Evolutionary conservation across 2,797 vertebrate genomes (phyloP), one percentile per base, ranked within the genome.

Genomic region (Cyprinodon diabolis): DNA sequence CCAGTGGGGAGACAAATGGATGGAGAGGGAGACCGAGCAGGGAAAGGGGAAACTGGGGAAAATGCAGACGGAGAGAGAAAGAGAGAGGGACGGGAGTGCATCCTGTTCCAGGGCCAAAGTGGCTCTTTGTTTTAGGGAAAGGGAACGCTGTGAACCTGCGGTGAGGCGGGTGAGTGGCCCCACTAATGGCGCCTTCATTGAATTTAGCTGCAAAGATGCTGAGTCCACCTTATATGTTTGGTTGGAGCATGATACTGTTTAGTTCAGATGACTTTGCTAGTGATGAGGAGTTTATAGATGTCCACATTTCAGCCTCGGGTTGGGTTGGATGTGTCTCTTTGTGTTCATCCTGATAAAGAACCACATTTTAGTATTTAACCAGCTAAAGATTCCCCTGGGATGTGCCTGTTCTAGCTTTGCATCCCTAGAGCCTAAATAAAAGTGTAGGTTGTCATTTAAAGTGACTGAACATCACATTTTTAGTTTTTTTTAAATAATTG

Each of bases 1-100:
- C 93, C 93, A 94, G 92, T 89, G 86, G 90, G 90, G 88, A 91
- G 86, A 92, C 86, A 91, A 88, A 93, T 80, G 87, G 87, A 90
- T 76, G 90, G 84, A 58, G 84, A 79, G 79, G 10, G 68, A 79
- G 74, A 80, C 74, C 79, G 72, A 86, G 74, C 62, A 43, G 63
- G 49, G 56, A 77, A 49, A 60, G 74, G 63, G 68, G 35, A 25
- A 63, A 76, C 74, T 68, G 56, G 65, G 65, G 23, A 72, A 12
- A 51, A 91, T 74, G 89, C 84, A 62, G 62, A 17, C 83, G 78
- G 78, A 23, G 66, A 78, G 74, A 80, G 71, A 66, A 60, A 40
- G 79, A 73, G 84, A 72, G 87, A 84, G 78, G 21, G 78, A 84
- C 74, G 77, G 81, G 77, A 84, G 86, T 88, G 89, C 75, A 81